phyloP scores from a whole-genome alignment of 2,113 vertebrate genomes.

The Hydrochoerus hydrochaeris region DNA sequence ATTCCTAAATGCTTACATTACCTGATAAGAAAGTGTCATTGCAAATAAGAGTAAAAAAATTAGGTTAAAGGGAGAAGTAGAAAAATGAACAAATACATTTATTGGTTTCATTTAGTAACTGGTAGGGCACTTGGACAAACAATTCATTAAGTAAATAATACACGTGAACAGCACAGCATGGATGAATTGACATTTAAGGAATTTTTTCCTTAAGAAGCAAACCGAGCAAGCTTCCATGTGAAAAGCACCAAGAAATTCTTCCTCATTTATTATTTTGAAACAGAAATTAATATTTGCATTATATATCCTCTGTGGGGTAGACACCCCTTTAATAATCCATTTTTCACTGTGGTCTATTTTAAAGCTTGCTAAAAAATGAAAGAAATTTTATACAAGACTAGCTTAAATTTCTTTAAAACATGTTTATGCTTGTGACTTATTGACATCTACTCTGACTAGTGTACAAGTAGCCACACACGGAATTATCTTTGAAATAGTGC shows the following conservation, averaged over 20 bases:
- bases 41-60: background rate
- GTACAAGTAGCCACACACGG: background rate
- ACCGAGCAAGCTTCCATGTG: background rate
- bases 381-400: background rate
- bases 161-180: background rate
- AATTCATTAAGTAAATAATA: background rate
- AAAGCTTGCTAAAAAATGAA: background rate
- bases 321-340: background rate
- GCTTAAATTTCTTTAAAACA: background rate
- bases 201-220: background rate
- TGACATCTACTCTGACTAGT: background rate
- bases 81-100: background rate
- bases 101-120: background rate
- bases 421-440: background rate
- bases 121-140: background rate
- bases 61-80: background rate
- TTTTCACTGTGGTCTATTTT: background rate
- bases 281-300: background rate
- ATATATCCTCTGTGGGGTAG: background rate
- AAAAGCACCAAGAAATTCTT: background rate
- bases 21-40: background rate
- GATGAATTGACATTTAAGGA: background rate
- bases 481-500: background rate
- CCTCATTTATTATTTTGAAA: background rate
- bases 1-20: constrained; percentile 6